These are phyloP conservation scores for Dunckerocampus dactyliophorus DNA, from an alignment of 2,113 vertebrate species.

Conservation along the genomic window DNA sequence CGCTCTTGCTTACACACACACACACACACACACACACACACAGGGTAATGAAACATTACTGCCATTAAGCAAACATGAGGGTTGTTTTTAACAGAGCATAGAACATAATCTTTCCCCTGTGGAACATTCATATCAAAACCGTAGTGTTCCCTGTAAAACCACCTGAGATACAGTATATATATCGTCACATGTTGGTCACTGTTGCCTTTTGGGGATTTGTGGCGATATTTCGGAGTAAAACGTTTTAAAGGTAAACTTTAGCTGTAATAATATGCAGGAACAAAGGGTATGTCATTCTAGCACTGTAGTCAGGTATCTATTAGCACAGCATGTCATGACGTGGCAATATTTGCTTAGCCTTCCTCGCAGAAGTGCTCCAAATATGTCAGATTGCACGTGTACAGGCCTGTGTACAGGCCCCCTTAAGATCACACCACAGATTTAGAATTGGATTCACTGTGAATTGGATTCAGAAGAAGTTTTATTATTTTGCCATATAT, in stretches of 20 bases:
- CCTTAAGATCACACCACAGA: too few relatives aligned
- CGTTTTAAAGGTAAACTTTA: background rate
- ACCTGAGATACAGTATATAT: background rate
- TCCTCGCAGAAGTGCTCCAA: too few relatives aligned
- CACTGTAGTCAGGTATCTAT: background rate
- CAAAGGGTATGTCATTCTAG: background rate
- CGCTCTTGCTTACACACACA: slow-evolving; percentile 2
- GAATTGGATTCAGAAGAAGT: too few relatives aligned
- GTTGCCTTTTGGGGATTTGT: too few relatives aligned
- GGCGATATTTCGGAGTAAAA: too few relatives aligned
- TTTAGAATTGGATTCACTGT: too few relatives aligned
- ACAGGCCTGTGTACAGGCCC: too few relatives aligned
- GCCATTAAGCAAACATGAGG: slow-evolving; percentile 35
- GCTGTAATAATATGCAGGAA: background rate
- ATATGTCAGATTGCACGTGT: too few relatives aligned
- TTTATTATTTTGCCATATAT: too few relatives aligned
- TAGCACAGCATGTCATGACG: background rate
- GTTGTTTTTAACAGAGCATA: slow-evolving; percentile 24
- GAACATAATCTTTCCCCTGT: slow-evolving; percentile 3
- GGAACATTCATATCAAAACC: background rate
- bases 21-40: slow-evolving; percentile 8
- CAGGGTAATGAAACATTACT: slow-evolving; percentile 23
- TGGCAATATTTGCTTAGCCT: too few relatives aligned
- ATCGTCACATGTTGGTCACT: background rate
- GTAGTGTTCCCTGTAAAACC: background rate